phyloP scores from a whole-genome alignment of 2,113 vertebrate genomes.

The Scomber scombrus region DNA sequence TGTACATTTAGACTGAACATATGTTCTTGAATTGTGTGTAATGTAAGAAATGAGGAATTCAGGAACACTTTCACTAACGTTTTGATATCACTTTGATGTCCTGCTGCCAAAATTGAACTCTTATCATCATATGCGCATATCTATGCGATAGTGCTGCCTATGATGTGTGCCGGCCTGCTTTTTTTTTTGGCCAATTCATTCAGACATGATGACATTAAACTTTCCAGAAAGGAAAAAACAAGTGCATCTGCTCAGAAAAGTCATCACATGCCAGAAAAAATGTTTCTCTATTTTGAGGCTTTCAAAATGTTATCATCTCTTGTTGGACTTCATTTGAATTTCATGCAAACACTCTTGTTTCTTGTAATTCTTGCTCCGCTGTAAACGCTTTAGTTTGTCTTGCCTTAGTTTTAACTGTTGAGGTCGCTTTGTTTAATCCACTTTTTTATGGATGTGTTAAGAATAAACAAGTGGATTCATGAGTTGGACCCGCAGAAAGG shows the following conservation, averaged over 20 bases:
- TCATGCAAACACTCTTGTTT: conserved; percentile 37
- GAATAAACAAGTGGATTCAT: conserved; percentile 83
- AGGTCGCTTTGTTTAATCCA: conserved; percentile 76
- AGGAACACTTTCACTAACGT: conserved; percentile 27
- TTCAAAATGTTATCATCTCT: conserved; percentile 47
- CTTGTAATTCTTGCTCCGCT: conserved; percentile 41
- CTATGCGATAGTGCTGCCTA: background rate
- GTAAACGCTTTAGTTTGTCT: conserved; percentile 62
- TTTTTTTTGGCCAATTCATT: conserved; percentile 24
- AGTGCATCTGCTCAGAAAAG: background rate
- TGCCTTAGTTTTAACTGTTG: conserved; percentile 57
- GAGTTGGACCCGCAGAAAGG: conserved; percentile 75
- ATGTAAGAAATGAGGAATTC: conserved; percentile 18
- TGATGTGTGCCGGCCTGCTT: conserved; percentile 16
- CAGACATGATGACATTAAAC: conserved; percentile 41
- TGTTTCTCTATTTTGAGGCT: conserved; percentile 18
- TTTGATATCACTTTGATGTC: conserved; percentile 19
- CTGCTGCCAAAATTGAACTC: background rate
- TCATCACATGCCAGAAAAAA: conserved; percentile 38
- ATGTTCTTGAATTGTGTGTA: background rate
- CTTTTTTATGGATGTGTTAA: conserved; percentile 73
- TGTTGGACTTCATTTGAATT: conserved; percentile 61
- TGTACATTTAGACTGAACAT: background rate
- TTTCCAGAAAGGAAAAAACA: background rate
- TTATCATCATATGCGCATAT: conserved; percentile 3